These are phyloP conservation scores for Rhynchopsitta pachyrhyncha DNA, from an alignment of 2,113 vertebrate species.

Conservation along the genomic window DNA sequence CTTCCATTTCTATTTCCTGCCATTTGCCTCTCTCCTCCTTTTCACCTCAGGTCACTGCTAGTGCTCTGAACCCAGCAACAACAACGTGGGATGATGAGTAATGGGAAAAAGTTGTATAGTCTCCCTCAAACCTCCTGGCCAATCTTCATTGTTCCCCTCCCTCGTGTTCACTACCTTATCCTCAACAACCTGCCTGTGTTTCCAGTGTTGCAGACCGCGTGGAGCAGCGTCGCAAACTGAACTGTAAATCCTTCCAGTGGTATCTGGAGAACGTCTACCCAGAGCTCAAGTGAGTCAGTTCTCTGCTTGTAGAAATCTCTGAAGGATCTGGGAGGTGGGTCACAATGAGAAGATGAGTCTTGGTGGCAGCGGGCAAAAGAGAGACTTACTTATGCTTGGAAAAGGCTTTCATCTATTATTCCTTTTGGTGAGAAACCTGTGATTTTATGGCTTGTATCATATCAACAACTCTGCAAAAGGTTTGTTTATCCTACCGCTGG, in stretches of 20 bases:
- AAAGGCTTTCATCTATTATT: not conserved
- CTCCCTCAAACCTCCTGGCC: not conserved
- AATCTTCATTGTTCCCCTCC: not conserved
- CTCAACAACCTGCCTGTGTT: constrained; percentile 24
- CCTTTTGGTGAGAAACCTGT: not conserved
- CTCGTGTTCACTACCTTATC: not conserved
- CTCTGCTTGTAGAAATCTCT: not conserved
- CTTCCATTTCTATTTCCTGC: not conserved
- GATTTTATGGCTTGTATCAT: not conserved
- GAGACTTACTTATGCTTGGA: not conserved
- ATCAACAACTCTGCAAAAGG: not conserved
- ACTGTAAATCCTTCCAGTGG: constrained; percentile 97
- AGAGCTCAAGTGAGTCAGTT: constrained; percentile 89
- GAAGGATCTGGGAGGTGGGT: not conserved
- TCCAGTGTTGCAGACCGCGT: constrained; percentile 87
- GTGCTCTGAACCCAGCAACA: not conserved
- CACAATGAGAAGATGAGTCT: not conserved
- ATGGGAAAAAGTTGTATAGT: not conserved
- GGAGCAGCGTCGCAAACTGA: constrained; percentile 88
- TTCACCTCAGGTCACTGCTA: not conserved
- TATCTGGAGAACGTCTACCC: constrained; percentile 97
- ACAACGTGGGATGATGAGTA: not conserved
- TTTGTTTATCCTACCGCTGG: not conserved
- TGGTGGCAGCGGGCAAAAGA: not conserved
- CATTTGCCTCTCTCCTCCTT: not conserved